Evolutionary conservation across 2,113 vertebrate genomes (phyloP).

Genomic region (Fregetta grallaria): DNA sequence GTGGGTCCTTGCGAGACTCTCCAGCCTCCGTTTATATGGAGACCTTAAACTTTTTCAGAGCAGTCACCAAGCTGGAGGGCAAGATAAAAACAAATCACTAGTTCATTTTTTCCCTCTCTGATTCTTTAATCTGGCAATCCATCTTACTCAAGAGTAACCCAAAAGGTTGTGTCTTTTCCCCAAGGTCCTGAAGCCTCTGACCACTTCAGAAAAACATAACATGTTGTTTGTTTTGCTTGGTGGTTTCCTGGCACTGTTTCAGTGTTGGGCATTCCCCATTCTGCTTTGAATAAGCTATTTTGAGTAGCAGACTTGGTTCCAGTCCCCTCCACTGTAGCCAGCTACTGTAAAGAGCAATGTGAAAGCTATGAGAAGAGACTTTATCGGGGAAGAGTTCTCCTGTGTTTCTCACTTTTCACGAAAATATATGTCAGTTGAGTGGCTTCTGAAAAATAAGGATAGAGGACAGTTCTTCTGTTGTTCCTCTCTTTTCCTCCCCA

Average conservation of each 20-base stretch:
- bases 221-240: slow-evolving; percentile 40
- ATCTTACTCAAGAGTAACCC: background rate
- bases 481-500: background rate
- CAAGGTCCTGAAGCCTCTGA: background rate
- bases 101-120: background rate
- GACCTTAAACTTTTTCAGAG: background rate
- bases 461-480: background rate
- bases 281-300: slow-evolving; percentile 44
- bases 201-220: background rate
- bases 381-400: background rate
- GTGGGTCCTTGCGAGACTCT: background rate
- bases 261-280: slow-evolving; percentile 36
- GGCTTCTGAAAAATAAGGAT: background rate
- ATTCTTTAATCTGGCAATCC: background rate
- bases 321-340: background rate
- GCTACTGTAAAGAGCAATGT: background rate
- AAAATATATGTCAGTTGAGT: background rate
- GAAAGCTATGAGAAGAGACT: background rate
- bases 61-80: background rate
- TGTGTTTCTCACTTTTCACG: background rate
- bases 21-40: background rate
- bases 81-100: background rate
- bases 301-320: slow-evolving; percentile 1
- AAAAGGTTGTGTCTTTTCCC: background rate
- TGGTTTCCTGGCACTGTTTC: slow-evolving; percentile 54